Conservation (phyloP, 2,797 vertebrate species). For the Falco naumanni region DNA sequence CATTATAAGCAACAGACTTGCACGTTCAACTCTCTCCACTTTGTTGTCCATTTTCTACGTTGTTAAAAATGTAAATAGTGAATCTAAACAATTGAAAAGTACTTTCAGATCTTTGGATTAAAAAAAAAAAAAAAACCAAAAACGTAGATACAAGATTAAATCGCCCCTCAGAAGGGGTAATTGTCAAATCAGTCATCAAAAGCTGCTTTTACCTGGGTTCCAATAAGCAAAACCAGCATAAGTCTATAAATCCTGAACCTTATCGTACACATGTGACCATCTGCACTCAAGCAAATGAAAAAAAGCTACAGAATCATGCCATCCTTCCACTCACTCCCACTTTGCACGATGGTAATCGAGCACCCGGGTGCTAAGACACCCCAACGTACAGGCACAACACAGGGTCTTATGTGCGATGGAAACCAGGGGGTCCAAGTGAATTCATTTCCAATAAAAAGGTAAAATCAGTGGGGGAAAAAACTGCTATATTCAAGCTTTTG, state of each 20-base stretch:
- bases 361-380: neutral
- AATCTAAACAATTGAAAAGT: neutral
- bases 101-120: neutral
- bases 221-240: neutral
- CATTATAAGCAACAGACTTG: neutral
- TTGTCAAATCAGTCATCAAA: neutral
- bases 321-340: neutral
- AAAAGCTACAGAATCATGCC: neutral
- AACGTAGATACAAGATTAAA: neutral
- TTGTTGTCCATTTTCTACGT: neutral
- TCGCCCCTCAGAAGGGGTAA: neutral
- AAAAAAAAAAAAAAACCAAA: neutral
- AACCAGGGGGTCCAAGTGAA: neutral
- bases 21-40: neutral
- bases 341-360: accelerated
- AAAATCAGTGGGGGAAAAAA: neutral
- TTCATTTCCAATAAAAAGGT: neutral
- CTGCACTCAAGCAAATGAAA: neutral
- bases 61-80: neutral
- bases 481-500: neutral
- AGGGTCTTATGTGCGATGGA: accelerated
- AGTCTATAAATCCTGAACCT: neutral
- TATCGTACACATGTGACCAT: accelerated
- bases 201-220: neutral
- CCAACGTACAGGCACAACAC: neutral